Base-by-base conservation (phyloP, 2,888 invertebrate species). In the Athetis lepigone region DNA sequence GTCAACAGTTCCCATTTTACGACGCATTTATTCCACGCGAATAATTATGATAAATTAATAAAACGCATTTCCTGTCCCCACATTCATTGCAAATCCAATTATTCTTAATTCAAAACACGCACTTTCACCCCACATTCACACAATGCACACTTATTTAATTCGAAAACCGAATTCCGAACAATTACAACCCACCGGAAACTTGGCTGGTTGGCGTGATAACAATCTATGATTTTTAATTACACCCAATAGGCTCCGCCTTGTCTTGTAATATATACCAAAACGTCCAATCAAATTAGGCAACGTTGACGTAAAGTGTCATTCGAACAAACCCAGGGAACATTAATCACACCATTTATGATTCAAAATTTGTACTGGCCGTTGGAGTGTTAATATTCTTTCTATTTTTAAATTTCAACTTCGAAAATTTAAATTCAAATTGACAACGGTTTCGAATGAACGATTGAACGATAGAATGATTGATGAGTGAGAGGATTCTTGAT, bases 201-300 rank as follows among this genome's bases (percentile, higher is more conserved):
- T 85, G 90, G 87, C 88, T 88, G 88, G 90, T 88, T 87, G 88
- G 88, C 77, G 70, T 76, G 92, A 92, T 92, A 91, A 88, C 85
- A 83, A 92, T 92, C 92, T 91, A 85, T 84, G 85, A 85, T 89
- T 92, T 92, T 92, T 92, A 92, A 92, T 92, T 92, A 91, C 85
- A 88, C 75, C 90, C 83, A 85, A 88, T 89, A 91, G 85, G 87
- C 91, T 77, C 91, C 92, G 88, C 90, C 91, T 85, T 86, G 83
- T 78, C 87, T 86, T 85, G 88, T 80, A 80, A 92, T 92, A 91
- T 91, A 91, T 92, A 91, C 89, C 87, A 83, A 92, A 90, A 90
- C 90, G 93, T 93, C 94, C 93, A 94, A 94, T 94, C 92, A 87
- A 87, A 91, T 94, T 92, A 92, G 81, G 82, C 83, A 82, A 77